Conservation (phyloP, 2,888 invertebrate species). For the Calameuta filiformis region DNA sequence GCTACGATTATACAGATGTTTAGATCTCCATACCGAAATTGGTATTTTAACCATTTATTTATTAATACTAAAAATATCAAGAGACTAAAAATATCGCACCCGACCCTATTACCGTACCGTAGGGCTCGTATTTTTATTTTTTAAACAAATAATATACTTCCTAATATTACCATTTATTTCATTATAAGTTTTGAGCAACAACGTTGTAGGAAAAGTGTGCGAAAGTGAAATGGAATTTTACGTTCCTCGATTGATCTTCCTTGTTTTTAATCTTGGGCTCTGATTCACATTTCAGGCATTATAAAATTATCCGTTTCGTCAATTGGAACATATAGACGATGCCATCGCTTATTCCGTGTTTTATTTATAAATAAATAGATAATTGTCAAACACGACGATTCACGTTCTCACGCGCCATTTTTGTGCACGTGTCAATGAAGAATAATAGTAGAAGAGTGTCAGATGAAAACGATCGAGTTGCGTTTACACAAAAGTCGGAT, state of each 20-base stretch:
- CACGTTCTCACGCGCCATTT: background rate
- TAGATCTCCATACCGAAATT: background rate
- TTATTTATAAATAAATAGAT: background rate
- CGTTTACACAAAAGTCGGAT: background rate
- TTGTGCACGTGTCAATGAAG: background rate
- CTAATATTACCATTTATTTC: slow-evolving; percentile 33
- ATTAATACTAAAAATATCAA: background rate
- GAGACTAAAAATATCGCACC: background rate
- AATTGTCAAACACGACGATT: background rate
- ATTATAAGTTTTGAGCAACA: slow-evolving; percentile 51
- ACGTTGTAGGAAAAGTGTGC: slow-evolving; percentile 37
- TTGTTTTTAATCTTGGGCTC: background rate
- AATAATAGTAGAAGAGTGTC: background rate
- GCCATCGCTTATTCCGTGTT: background rate
- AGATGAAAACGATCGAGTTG: background rate
- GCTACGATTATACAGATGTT: background rate
- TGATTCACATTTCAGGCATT: background rate
- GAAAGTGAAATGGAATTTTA: background rate
- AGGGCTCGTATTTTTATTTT: background rate
- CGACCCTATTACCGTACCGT: background rate
- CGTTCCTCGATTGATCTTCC: background rate
- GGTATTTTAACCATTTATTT: background rate
- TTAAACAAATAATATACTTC: slow-evolving; percentile 18
- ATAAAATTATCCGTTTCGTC: background rate
- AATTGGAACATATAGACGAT: background rate